Evolutionary conservation across 2,113 vertebrate species (phyloP).

Genomic region (Dasyprocta punctata): DNA sequence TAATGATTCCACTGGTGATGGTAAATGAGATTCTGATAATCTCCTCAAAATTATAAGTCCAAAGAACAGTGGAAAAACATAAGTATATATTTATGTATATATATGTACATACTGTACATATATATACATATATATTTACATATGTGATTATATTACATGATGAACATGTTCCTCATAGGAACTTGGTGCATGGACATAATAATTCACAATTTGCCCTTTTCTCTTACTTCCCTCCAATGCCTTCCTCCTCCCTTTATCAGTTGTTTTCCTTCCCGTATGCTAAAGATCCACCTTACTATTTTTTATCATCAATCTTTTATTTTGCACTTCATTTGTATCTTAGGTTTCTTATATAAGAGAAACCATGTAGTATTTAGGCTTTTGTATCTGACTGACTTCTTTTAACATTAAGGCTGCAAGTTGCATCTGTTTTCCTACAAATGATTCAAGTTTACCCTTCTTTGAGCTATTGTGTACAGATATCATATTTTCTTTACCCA

Average conservation of each 20-base stretch:
- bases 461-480: not conserved
- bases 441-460: not conserved
- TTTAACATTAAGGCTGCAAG: not conserved
- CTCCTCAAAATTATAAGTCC: not conserved
- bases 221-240: not conserved
- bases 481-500: not conserved
- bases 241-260: not conserved
- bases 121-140: not conserved
- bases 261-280: not conserved
- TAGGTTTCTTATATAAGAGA: not conserved
- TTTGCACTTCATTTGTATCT: not conserved
- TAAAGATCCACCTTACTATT: not conserved
- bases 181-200: not conserved
- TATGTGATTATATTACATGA: not conserved
- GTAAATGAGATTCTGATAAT: not conserved
- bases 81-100: not conserved
- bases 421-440: not conserved
- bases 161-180: not conserved
- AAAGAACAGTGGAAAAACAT: not conserved
- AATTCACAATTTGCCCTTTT: not conserved
- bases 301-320: not conserved
- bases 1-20: not conserved
- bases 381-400: not conserved
- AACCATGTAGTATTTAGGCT: not conserved
- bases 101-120: not conserved